Evolutionary conservation across 2,797 vertebrate species (phyloP), one percentile per base, ranked within the genome.

Genomic region (Crocidura indochinensis): DNA sequence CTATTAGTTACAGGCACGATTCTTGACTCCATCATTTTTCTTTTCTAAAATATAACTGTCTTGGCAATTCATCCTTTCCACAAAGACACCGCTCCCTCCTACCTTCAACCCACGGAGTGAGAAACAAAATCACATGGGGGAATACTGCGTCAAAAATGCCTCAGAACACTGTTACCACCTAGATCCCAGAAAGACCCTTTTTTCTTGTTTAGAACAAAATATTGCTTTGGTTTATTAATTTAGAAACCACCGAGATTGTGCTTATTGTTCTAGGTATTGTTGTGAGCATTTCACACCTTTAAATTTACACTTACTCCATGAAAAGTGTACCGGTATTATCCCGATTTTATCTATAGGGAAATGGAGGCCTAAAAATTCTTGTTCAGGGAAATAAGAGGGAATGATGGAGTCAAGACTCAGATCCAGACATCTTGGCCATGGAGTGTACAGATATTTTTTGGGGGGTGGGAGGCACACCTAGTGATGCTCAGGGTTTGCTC

Each of bases 301-400:
- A 26, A 68, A 47, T 44, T 31, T 80, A 53, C 46, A 67, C 31
- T 29, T 29, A 26, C 24, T 82, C 60, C 38, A 38, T 84, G 20
- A 71, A 27, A 78, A 71, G 29, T 1, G 4, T 26, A 51, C 31
- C 20, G 29, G 44, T 3, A 24, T 24, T 4, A 9, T 26, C 62
- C 15, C 51, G 71, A 24, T 69, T 29, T 69, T 76, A 72, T 51
- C 81, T 78, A 22, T 29, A 68, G 53, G 31, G 51, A 81, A 93
- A 79, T 53, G 26, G 31, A 94, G 69, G 64, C 10, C 19, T 38
- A 1, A 19, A 20, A 68, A 68, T 38, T 7, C 10, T 60, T 51
- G 91, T 31, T 31, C 44, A 60, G 29, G 79, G 67, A 69, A 72
- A 14, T 11, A 14, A 20, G 64, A 87, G 79, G 44, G 77, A 62